Conservation (phyloP, 2,113 vertebrate species). For the Megaleporinus macrocephalus region DNA sequence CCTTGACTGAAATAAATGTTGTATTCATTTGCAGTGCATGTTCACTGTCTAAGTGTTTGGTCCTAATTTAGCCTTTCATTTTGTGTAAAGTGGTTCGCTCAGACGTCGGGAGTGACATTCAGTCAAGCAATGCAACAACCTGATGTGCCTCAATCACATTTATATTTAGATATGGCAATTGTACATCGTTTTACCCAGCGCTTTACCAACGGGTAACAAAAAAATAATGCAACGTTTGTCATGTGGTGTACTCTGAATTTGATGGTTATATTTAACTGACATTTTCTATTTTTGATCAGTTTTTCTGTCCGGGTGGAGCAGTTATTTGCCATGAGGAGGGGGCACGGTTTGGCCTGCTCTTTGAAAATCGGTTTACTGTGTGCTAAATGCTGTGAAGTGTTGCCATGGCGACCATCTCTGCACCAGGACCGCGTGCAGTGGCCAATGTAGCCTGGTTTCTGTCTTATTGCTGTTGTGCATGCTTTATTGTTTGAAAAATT, state of each 20-base stretch:
- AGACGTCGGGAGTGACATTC: neutral
- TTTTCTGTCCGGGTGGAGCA: neutral
- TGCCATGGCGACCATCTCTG: slow-evolving; percentile 46
- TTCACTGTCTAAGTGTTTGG: neutral
- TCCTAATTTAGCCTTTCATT: slow-evolving; percentile 24
- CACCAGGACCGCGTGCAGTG: slow-evolving; percentile 36
- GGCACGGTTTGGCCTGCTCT: slow-evolving; percentile 38
- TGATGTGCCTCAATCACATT: neutral
- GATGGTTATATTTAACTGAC: slow-evolving; percentile 6
- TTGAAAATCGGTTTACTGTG: slow-evolving; percentile 54
- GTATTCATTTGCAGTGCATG: neutral
- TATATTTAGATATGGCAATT: neutral
- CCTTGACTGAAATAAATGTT: neutral
- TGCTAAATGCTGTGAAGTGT: slow-evolving; percentile 53
- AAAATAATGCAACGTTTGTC: neutral
- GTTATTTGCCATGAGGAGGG: slow-evolving; percentile 26
- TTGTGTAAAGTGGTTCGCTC: neutral
- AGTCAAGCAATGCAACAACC: neutral
- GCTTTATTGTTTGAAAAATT: neutral
- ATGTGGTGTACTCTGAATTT: neutral
- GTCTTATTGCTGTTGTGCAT: slow-evolving; percentile 9
- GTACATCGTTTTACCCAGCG: neutral
- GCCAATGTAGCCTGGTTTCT: slow-evolving; percentile 47
- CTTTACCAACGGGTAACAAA: neutral
- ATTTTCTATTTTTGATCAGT: slow-evolving; percentile 22